Base-by-base conservation (phyloP, 2,113 vertebrate species). In the Aix galericulata region DNA sequence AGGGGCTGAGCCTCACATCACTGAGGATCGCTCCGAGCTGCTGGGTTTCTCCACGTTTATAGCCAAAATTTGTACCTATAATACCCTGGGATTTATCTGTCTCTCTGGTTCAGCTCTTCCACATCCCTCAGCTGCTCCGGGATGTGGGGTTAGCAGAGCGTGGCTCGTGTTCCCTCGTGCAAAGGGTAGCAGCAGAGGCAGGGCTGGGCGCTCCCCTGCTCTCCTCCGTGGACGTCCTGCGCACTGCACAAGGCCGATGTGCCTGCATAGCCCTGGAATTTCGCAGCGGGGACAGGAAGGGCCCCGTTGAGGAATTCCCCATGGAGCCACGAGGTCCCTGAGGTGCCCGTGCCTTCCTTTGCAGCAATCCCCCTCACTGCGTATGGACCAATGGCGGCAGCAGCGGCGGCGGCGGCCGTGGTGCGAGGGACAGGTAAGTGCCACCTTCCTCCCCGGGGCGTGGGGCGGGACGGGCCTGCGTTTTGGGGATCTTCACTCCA, bases 281-380 rank as follows among this genome's bases (percentile, higher is more conserved):
- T 82, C 42, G 27, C 68, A 78, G 72, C 0, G 3, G 52, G 36
- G 36, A 74, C 38, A 31, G 8, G 60, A 76, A 74, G 22, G 26
- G 64, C 80, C 13, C 48, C 29, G 38, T 42, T 2, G 11, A 83
- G 88, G 80, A 84, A 66, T 25, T 58, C 27, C 26, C 34, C 11
- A 0, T 23, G 36, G 42, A 59, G 67, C 36, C 73, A 12, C 46
- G 36, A 56, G 10, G 67, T 34, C 73, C 21, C 89, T 96, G 64
- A 97, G 68, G 9, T 53, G 23, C 48, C 59, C 17, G 3, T 50
- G 53, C 74, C 76, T 94, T 98, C 58, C 94, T 78, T 98, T 98
- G 22, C 91, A 99, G 99, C 99, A 83, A 99, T 99, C 94, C 99
- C 99, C 93, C 98, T 99, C 95, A 99, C 99, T 38, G 99, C 99